Percentiles rank a stretch among this genome's conserved stretches.
Evolutionary conservation across 2,113 vertebrate species (phyloP).

Genomic region (zebrafish (Danio rerio)): GRCz12tu NC_133178.1:17080501-17081000

Average conservation of each 20-base stretch:
- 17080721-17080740: slow-evolving; percentile 51
- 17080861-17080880: slow-evolving; percentile 6
- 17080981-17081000: slow-evolving; percentile 21
- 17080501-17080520: slow-evolving; percentile 82
- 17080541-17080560: slow-evolving; percentile 54
- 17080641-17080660: slow-evolving; percentile 78
- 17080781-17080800: slow-evolving; percentile 51
- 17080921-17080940: slow-evolving; percentile 46
- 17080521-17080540: slow-evolving; percentile 58
- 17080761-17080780: slow-evolving; percentile 48
- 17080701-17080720: slow-evolving; percentile 78
- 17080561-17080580: slow-evolving; percentile 4
- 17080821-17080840: slow-evolving; percentile 55
- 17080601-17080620: slow-evolving; percentile 78
- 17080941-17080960: slow-evolving; percentile 56
- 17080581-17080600: slow-evolving; percentile 67
- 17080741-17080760: slow-evolving; percentile 58
- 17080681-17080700: slow-evolving; percentile 69
- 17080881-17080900: slow-evolving; percentile 19
- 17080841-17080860: slow-evolving; percentile 40
- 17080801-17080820: slow-evolving; percentile 47
- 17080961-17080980: slow-evolving; percentile 68
- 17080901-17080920: slow-evolving; percentile 19
- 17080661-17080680: slow-evolving; percentile 78
- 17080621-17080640: slow-evolving; percentile 75